These are phyloP conservation scores for Aix galericulata DNA, from an alignment of 2,113 vertebrate species.

Conservation along the genomic window DNA sequence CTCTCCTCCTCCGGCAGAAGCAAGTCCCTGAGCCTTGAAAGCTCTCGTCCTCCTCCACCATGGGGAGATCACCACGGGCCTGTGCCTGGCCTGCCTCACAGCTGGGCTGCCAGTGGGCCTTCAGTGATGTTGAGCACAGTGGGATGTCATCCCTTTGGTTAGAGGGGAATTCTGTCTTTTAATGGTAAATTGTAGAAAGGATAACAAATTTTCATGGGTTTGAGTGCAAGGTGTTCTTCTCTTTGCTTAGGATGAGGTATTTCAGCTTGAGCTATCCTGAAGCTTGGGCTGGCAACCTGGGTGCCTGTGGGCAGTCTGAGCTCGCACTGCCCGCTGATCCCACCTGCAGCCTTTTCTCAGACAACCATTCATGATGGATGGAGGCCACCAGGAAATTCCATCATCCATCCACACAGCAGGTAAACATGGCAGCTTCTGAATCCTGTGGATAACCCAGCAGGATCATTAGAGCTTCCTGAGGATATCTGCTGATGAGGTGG, in stretches of 20 bases:
- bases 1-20: background rate
- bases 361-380: background rate
- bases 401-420: background rate
- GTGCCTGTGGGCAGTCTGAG: background rate
- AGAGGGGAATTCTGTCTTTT: background rate
- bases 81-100: background rate
- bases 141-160: background rate
- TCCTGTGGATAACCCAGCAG: background rate
- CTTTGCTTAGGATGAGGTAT: background rate
- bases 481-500: background rate
- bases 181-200: background rate
- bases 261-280: background rate
- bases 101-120: fast-evolving
- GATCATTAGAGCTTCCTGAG: background rate
- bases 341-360: background rate
- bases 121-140: fast-evolving
- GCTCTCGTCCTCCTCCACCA: fast-evolving
- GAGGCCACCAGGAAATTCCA: background rate
- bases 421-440: background rate
- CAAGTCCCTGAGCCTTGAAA: background rate
- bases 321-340: background rate
- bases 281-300: background rate
- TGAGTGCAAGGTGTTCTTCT: background rate
- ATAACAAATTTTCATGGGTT: background rate
- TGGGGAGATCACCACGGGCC: background rate